Evolutionary conservation across 2,888 invertebrate species (phyloP), one percentile per base, ranked within the genome.

Genomic region (Tenthredo amoena): DNA sequence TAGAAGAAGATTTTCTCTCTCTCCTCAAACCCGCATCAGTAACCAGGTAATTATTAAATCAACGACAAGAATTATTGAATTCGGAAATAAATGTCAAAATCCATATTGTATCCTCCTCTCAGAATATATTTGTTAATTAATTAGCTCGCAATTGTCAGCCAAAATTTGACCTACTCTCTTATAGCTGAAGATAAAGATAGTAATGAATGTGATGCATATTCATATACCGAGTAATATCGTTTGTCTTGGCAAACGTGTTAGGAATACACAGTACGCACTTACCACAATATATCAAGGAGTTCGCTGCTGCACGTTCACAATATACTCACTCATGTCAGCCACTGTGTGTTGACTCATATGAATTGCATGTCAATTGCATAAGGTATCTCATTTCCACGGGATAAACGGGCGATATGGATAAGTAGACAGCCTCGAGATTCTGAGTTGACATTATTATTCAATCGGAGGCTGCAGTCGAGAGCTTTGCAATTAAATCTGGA

Each of bases 311-410:
- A 15, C 34, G 31, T 68, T 68, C 12, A 6, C 34, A 68, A 68
- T 18, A 68, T 18, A 68, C 68, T 5, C 34, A 5, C 10, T 12
- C 26, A 1, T 26, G 26, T 26, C 2, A 26, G 15, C 18, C 15
- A 34, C 31, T 15, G 10, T 34, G 18, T 18, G 26, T 34, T 34
- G 68, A 55, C 55, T 34, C 15, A 34, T 68, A 68, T 34, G 12
- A 68, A 34, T 34, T 68, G 68, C 68, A 68, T 68, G 34, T 68
- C 15, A 12, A 68, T 68, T 68, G 34, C 68, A 68, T 34, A 31
- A 68, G 31, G 12, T 68, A 34, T 68, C 68, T 2, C 7, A 68
- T 68, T 68, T 15, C 68, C 68, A 6, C 4, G 31, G 18, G 34
- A 34, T 34, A 68, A 34, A 68, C 5, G 68, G 1, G 34, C 18